Base-by-base conservation (phyloP, 2,888 invertebrate genomes). In the Alcis repandata region DNA sequence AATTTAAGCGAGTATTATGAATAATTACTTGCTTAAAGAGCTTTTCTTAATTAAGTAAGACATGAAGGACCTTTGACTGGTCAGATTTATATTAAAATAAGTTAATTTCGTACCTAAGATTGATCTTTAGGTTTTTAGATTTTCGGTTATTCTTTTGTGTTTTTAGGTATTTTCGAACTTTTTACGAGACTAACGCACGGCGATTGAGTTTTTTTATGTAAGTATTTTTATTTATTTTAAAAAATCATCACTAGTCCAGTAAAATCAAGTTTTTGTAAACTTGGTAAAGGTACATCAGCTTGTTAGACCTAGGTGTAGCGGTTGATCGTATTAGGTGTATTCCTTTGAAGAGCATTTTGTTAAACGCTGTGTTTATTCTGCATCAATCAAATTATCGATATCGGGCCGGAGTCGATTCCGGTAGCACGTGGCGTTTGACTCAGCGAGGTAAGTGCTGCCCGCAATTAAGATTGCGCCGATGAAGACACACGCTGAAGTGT, bases 401-500 rank as follows among this genome's bases (percentile, higher is more conserved):
- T 74, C 63, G 67, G 77, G 72, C 73, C 71, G 65, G 73, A 76
- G 72, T 69, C 63, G 59, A 73, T 72, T 53, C 56, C 77, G 68
- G 76, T 75, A 82, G 87, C 90, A 84, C 89, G 89, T 88, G 91
- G 87, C 80, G 87, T 80, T 87, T 90, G 92, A 92, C 78, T 92
- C 92, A 89, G 89, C 86, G 86, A 85, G 82, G 88, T 87, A 89
- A 93, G 92, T 92, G 92, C 92, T 88, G 88, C 80, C 84, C 80
- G 89, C 91, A 88, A 91, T 92, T 92, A 92, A 93, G 92, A 92
- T 92, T 84, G 83, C 82, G 76, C 83, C 86, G 86, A 91, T 91
- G 92, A 91, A 93, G 92, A 92, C 92, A 92, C 86, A 89, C 83
- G 89, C 87, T 92, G 91, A 92, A 93, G 93, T 92, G 92, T 92